These are phyloP conservation scores for Rhea pennata DNA, from an alignment of 2,113 vertebrate genomes.

Conservation along the genomic window DNA sequence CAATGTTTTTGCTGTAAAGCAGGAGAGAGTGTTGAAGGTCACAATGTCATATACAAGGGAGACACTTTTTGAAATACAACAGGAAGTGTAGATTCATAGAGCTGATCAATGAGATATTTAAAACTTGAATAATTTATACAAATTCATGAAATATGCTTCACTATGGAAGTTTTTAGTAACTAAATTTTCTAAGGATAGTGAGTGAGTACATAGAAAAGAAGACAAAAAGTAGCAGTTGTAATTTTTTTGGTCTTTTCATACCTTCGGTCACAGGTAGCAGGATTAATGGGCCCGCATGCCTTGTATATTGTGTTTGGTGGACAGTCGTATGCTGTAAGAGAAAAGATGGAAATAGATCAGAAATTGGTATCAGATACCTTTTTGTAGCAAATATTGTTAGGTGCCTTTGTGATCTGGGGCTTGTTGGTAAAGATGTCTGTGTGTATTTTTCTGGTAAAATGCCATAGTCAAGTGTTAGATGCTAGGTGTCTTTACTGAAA, in stretches of 20 bases:
- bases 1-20: not conserved
- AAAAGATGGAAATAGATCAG: not conserved
- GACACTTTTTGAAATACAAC: not conserved
- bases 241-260: constrained; percentile 40
- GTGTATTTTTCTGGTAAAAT: not conserved
- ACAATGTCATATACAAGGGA: not conserved
- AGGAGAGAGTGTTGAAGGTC: not conserved
- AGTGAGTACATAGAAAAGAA: not conserved
- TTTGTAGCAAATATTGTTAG: not conserved
- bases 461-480: not conserved
- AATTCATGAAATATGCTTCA: not conserved
- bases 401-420: not conserved
- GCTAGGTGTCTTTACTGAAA: not conserved
- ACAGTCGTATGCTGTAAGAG: constrained; percentile 79
- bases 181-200: not conserved
- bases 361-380: not conserved
- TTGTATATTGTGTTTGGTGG: constrained; percentile 77
- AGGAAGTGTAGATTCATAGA: not conserved
- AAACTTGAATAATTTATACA: not conserved
- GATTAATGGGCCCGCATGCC: constrained; percentile 80
- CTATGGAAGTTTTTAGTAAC: not conserved
- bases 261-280: constrained; percentile 81
- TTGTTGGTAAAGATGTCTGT: not conserved
- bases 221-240: not conserved
- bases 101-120: not conserved